Evolutionary conservation across 2,888 invertebrate species (phyloP).

Genomic region (Seira ritae): DNA sequence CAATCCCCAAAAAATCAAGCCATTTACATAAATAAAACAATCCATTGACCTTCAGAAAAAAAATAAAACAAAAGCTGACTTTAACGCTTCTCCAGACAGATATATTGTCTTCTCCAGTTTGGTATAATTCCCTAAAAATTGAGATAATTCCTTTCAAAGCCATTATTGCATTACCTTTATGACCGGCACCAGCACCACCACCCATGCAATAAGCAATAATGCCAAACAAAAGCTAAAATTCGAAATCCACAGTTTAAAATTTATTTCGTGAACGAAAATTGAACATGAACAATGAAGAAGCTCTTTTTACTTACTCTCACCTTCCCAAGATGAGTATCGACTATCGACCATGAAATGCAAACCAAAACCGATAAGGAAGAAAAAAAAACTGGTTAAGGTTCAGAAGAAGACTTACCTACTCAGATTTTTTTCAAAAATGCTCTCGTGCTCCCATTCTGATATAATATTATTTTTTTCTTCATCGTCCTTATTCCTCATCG

Average conservation of each 20-base stretch:
- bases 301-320: too few relatives aligned
- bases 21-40: neutral
- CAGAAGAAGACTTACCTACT: too few relatives aligned
- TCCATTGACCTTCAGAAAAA: neutral
- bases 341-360: neutral
- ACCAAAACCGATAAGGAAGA: neutral
- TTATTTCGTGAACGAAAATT: neutral
- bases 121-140: neutral
- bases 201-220: neutral
- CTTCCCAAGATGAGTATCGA: too few relatives aligned
- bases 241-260: neutral
- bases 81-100: neutral
- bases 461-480: too few relatives aligned
- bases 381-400: neutral
- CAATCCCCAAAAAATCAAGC: neutral
- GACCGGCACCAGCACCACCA: neutral
- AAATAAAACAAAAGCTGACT: neutral
- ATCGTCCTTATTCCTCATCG: neutral
- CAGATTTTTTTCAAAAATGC: too few relatives aligned
- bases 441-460: too few relatives aligned
- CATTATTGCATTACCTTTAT: conserved; percentile 1
- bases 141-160: neutral
- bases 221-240: neutral
- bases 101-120: neutral
- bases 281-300: too few relatives aligned